Base-by-base conservation (phyloP, 2,888 invertebrate genomes). In the Macaria liturata region DNA sequence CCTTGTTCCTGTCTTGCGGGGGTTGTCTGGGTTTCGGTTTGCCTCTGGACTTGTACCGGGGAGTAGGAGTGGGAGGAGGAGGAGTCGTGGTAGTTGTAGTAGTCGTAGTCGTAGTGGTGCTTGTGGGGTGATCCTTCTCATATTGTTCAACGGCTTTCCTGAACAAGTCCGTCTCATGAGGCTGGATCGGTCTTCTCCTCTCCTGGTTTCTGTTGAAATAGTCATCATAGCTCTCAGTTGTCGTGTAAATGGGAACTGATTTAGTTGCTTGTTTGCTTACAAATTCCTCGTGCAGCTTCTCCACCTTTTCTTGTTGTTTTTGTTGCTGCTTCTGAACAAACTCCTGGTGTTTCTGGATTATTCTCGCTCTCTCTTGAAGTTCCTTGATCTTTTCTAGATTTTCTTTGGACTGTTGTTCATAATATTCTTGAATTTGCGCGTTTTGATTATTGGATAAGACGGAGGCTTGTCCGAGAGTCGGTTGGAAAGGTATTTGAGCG, bases 261-360 rank as follows among this genome's bases (percentile, higher is more conserved):
- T 93, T 94, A 32, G 94, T 94, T 4, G 95, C 94, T 76, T 97
- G 96, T 65, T 94, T 94, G 65, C 93, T 93, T 0, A 95, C 70
- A 72, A 95, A 95, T 58, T 95, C 95, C 66, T 94, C 94, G 66
- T 96, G 96, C 34, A 95, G 90, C 69, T 94, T 93, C 64, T 95
- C 93, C 0, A 95, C 94, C 74, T 96, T 96, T 71, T 95, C 95
- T 72, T 96, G 94, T 46, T 95, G 95, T 68, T 95, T 95, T 67
- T 96, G 94, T 69, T 96, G 96, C 71, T 96, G 96, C 72, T 95
- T 96, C 70, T 96, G 96, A 4, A 95, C 93, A 68, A 96, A 95
- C 66, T 96, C 94, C 70, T 96, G 96, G 66, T 95, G 95, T 72
- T 95, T 95, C 68, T 95, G 95, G 60, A 95, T 95, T 4, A 95